Conservation (phyloP, 2,113 vertebrate genomes). For the Saccopteryx bilineata region DNA sequence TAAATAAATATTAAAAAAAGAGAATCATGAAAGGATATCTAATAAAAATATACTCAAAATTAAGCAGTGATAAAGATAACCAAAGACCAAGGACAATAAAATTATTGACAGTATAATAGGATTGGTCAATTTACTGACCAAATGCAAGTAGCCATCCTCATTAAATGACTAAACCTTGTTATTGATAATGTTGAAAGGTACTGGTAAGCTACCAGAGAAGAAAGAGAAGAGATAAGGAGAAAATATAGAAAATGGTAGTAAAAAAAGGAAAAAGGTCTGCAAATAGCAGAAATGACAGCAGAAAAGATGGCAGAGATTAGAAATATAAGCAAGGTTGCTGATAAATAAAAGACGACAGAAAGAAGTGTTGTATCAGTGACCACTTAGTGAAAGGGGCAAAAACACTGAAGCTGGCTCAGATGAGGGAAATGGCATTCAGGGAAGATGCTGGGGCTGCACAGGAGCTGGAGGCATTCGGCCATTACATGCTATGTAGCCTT, state of each 20-base stretch:
- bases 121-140: neutral
- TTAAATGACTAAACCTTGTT: neutral
- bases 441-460: neutral
- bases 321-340: neutral
- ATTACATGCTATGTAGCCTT: neutral
- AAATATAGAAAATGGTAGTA: neutral
- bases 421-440: neutral
- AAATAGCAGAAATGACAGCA: neutral
- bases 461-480: too few relatives aligned
- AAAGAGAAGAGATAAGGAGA: neutral
- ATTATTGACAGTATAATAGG: neutral
- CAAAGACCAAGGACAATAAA: neutral
- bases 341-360: neutral
- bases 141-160: neutral
- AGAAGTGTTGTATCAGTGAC: neutral
- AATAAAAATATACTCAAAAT: neutral
- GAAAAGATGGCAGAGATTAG: neutral
- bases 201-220: neutral
- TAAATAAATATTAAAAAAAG: too few relatives aligned
- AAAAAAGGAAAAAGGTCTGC: neutral
- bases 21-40: neutral
- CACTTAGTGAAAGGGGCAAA: neutral
- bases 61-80: neutral
- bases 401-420: too few relatives aligned
- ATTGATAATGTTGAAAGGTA: neutral